Evolutionary conservation across 2,888 invertebrate species (phyloP), one percentile per base, ranked within the genome.

Genomic region (Yponomeuta sedellus): DNA sequence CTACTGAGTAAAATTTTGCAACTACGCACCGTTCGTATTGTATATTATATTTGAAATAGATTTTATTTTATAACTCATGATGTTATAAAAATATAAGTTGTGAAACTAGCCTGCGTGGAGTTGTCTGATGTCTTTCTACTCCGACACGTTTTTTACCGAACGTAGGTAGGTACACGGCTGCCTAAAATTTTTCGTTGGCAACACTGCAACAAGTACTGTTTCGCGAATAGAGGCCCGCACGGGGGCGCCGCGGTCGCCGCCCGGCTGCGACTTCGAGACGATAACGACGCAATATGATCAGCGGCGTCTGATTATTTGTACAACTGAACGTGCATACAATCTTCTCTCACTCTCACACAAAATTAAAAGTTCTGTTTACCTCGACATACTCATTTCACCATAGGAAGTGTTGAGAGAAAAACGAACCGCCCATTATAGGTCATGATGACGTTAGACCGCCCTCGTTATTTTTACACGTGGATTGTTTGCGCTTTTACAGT

Each of bases 131-230:
- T 5, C 34, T 34, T 34, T 34, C 34, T 8, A 34, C 34, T 8
- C 34, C 1, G 8, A 34, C 34, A 34, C 25, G 25, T 25, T 25
- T 34, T 34, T 34, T 34, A 34, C 34, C 34, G 34, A 34, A 8
- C 5, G 8, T n/a, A n/a, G n/a, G n/a, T n/a, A n/a, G n/a, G n/a
- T 6, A 34, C 34, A 34, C 10, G 34, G 34, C 20, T 20, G 58
- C 58, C 20, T 58, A 22, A 19, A 56, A 6, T n/a, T 16, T 56
- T 56, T 16, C 56, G 56, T 56, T 56, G 56, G 56, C 16, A 34
- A n/a, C n/a, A 22, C 61, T 28, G 88, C 89, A 85, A 85, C 88
- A 85, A 90, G 86, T 88, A 88, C 87, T 89, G 87, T 88, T 88
- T 87, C 84, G 86, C 82, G 80, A 44, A 44, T 40, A 81, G 80